Evolutionary conservation across 1,140 invertebrate genomes (phyloP).

Genomic region (Rhagoletis zephyria): DNA sequence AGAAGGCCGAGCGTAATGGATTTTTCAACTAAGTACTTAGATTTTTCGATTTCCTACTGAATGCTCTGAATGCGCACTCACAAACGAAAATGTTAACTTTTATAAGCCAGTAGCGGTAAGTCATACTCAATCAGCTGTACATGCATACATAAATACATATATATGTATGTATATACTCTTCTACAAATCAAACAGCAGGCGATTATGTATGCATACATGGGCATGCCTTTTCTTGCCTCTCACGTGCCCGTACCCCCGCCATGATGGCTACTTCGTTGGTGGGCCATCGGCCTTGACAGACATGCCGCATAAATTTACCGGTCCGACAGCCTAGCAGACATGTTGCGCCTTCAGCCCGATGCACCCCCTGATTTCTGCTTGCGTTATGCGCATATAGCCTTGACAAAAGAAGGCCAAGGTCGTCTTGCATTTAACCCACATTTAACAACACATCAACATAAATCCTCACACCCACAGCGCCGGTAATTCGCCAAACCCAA

Average conservation of each 20-base stretch:
- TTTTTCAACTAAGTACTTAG: too few species aligned
- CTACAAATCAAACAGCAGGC: background rate
- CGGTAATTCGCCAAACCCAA: conserved; percentile 15
- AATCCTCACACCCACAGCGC: conserved; percentile 4
- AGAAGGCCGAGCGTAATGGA: too few species aligned
- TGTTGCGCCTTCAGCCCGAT: background rate
- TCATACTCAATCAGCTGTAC: too few species aligned
- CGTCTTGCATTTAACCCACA: conserved; percentile 55
- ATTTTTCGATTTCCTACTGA: too few species aligned
- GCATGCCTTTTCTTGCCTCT: background rate
- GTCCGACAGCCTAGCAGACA: conserved; percentile 55
- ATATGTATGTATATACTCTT: background rate
- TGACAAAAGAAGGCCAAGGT: conserved; percentile 58
- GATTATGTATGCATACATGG: background rate
- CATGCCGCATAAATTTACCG: conserved; percentile 72
- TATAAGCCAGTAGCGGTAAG: too few species aligned
- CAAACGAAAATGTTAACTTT: too few species aligned
- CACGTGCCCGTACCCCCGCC: background rate
- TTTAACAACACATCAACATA: background rate
- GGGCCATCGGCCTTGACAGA: conserved; percentile 56
- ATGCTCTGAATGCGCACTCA: too few species aligned
- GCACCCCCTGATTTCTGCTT: background rate
- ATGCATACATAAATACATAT: background rate
- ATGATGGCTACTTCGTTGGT: background rate
- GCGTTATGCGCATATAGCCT: background rate